phyloP scores from a whole-genome alignment of 2,888 invertebrate species.

The Dryobotodes eremita region DNA sequence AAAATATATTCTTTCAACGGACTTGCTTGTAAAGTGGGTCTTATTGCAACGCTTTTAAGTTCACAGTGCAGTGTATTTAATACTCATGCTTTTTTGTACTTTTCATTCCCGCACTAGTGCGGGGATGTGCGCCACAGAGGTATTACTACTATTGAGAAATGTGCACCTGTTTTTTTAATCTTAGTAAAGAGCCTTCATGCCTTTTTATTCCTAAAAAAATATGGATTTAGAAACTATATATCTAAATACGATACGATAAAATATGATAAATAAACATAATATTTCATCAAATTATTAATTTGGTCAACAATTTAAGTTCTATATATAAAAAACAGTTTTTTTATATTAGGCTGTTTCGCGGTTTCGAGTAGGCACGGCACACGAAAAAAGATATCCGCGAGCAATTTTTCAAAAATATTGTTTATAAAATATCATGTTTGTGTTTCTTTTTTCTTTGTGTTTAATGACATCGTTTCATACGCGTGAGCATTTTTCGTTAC shows the following conservation, averaged over 20 bases:
- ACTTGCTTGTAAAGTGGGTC: not conserved
- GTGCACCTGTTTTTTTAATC: too few relatives aligned
- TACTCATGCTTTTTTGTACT: not conserved
- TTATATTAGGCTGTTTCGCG: not conserved
- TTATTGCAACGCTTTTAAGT: not conserved
- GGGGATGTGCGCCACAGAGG: not conserved
- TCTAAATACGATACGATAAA: not conserved
- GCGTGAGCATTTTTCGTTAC: too few relatives aligned
- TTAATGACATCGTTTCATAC: too few relatives aligned
- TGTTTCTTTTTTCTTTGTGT: too few relatives aligned
- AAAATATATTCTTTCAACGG: not conserved
- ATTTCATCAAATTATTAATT: not conserved
- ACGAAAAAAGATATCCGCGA: not conserved
- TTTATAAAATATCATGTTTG: not conserved
- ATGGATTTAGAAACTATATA: not conserved
- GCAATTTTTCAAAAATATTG: not conserved
- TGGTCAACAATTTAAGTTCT: not conserved
- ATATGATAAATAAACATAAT: not conserved
- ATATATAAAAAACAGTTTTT: not conserved
- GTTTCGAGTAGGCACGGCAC: not conserved
- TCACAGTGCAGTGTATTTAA: not conserved
- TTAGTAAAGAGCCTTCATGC: not conserved
- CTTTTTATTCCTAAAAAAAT: not conserved
- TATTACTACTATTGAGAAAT: not conserved
- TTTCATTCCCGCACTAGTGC: not conserved